Conservation (phyloP, 1,140 invertebrate species). For the Drosophila murphyi region DNA sequence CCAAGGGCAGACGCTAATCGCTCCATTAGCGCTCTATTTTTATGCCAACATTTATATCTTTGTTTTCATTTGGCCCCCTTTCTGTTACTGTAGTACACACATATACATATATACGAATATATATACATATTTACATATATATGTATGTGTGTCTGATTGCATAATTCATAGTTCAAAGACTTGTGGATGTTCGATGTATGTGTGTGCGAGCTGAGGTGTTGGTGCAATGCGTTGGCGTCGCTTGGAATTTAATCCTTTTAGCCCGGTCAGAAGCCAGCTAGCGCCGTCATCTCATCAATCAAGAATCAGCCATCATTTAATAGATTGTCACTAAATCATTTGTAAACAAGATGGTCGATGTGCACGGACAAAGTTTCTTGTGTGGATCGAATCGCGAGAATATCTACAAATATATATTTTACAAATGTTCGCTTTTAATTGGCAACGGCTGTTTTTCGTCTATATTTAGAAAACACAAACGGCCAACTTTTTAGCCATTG, state of each 20-base stretch:
- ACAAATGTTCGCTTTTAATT: constrained; percentile 20
- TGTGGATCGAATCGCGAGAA: constrained; percentile 20
- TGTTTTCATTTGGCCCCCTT: constrained; percentile 8
- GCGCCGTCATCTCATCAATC: constrained; percentile 57
- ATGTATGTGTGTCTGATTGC: constrained; percentile 22
- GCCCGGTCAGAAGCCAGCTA: constrained; percentile 6
- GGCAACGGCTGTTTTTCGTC: constrained; percentile 33
- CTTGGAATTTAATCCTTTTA: constrained; percentile 74
- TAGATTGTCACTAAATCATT: constrained; percentile 79
- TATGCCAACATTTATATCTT: constrained; percentile 33
- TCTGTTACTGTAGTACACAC: not conserved
- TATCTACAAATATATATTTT: constrained; percentile 9
- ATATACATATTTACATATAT: not conserved
- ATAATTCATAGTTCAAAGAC: constrained; percentile 53
- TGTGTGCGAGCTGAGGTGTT: not conserved
- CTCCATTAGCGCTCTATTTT: constrained; percentile 58
- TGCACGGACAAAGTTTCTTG: constrained; percentile 53
- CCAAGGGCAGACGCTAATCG: constrained; percentile 56
- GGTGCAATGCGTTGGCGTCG: constrained; percentile 36
- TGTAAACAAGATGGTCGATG: constrained; percentile 60
- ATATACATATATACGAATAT: not conserved
- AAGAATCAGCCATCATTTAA: constrained; percentile 71
- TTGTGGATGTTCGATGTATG: constrained; percentile 1
- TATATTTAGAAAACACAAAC: constrained; percentile 50
- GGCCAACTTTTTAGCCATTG: constrained; percentile 69